phyloP scores from a whole-genome alignment of 2,113 vertebrate species.

The Hippocampus mohnikei region DNA sequence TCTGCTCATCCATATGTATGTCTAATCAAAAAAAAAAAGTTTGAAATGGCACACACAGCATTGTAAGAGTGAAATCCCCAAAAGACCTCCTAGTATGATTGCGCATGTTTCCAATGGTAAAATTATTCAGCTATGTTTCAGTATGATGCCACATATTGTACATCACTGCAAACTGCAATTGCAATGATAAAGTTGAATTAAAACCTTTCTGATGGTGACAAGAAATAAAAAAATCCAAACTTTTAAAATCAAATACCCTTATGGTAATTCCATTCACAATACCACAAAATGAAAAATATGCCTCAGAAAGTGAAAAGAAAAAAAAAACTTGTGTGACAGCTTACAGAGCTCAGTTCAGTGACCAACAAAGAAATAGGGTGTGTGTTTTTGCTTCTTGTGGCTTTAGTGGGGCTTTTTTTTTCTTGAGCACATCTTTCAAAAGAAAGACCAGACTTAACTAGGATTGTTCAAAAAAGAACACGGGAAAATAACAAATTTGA shows the following conservation, averaged over 20 bases:
- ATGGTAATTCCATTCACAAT: neutral
- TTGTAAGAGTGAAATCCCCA: neutral
- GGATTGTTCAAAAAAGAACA: neutral
- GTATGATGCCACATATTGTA: neutral
- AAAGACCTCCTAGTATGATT: neutral
- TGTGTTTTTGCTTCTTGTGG: neutral
- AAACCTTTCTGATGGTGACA: neutral
- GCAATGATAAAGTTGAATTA: neutral
- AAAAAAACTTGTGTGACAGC: neutral
- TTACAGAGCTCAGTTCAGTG: neutral
- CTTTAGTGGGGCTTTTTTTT: neutral
- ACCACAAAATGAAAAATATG: neutral
- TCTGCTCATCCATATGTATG: slow-evolving; percentile 28
- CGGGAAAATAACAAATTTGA: neutral
- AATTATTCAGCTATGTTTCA: neutral
- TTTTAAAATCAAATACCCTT: neutral
- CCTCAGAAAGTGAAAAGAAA: neutral
- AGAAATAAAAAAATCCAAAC: neutral
- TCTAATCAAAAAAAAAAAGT: slow-evolving; percentile 26
- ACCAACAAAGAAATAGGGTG: neutral
- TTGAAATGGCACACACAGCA: slow-evolving; percentile 8
- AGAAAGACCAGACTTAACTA: neutral
- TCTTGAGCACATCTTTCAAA: neutral
- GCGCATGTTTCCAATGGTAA: neutral
- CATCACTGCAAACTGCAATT: neutral